A percentile compares a stretch with the other conserved stretches of the same genome.
phyloP scores from a whole-genome alignment of 2,797 vertebrate genomes.

The Anguilla pacifica region DNA sequence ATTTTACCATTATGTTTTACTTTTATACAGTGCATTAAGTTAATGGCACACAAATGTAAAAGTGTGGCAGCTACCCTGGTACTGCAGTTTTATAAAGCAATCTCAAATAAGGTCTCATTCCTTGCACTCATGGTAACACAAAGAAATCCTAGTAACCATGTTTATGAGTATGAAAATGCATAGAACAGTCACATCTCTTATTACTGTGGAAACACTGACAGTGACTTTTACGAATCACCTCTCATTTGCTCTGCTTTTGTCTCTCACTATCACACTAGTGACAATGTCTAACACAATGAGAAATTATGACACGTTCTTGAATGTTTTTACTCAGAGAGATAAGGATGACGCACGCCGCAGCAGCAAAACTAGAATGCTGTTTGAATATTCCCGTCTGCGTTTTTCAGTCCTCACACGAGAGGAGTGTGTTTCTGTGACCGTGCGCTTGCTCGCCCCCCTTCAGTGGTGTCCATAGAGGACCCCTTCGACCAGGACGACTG shows the following conservation, averaged over 20 bases:
- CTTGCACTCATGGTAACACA: background rate
- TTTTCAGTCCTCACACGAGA: background rate
- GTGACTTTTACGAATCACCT: background rate
- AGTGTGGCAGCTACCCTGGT: background rate
- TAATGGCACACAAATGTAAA: background rate
- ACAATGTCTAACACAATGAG: background rate
- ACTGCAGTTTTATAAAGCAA: background rate
- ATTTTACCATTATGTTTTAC: background rate
- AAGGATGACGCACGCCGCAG: background rate
- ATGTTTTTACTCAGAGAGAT: background rate
- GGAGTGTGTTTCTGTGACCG: background rate
- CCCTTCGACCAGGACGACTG: slow-evolving; percentile 95
- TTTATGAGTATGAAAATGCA: background rate
- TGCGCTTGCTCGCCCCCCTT: background rate
- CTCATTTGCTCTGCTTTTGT: background rate
- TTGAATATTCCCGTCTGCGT: background rate
- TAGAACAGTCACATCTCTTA: background rate
- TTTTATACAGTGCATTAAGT: background rate
- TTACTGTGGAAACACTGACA: background rate
- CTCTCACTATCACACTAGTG: background rate
- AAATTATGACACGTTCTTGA: no score
- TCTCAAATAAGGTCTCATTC: background rate
- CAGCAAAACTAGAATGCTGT: background rate
- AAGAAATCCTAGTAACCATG: background rate
- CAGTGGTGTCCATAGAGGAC: slow-evolving; percentile 93